These are phyloP conservation scores for Xiphophorus birchmanni DNA, from an alignment of 2,797 vertebrate species.

Conservation along the genomic window DNA sequence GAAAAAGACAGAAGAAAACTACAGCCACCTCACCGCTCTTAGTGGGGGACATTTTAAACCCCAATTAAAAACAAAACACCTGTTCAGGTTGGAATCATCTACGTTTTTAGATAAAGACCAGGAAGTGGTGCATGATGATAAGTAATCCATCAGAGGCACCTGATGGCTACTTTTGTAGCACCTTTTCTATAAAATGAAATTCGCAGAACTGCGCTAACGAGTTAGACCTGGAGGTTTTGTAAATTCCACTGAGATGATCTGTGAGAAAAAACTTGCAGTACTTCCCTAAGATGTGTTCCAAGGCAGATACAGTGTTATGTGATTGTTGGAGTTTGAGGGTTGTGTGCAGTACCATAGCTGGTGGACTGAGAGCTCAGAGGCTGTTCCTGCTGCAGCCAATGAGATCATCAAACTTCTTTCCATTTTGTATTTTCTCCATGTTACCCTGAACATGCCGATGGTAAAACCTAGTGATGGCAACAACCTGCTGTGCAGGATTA, in stretches of 20 bases:
- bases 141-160: neutral
- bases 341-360: too few relatives aligned
- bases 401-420: too few relatives aligned
- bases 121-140: neutral
- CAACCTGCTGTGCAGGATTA: neutral
- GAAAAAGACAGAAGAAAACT: constrained; percentile 27
- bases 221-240: neutral
- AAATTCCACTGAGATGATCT: neutral
- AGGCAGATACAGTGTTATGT: too few relatives aligned
- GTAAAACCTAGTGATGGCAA: neutral
- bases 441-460: neutral
- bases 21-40: neutral
- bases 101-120: neutral
- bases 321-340: neutral
- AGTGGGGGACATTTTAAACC: constrained; percentile 51
- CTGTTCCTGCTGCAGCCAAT: too few relatives aligned
- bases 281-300: neutral
- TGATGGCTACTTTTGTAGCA: neutral
- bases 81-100: too few relatives aligned
- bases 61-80: too few relatives aligned
- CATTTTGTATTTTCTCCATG: too few relatives aligned
- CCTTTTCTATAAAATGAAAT: neutral
- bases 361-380: too few relatives aligned
- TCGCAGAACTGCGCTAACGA: neutral
- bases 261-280: neutral